A percentile compares a stretch with the other conserved stretches of the same genome.
Evolutionary conservation across 2,113 vertebrate genomes (phyloP).

Genomic region (Diadophis punctatus): DNA sequence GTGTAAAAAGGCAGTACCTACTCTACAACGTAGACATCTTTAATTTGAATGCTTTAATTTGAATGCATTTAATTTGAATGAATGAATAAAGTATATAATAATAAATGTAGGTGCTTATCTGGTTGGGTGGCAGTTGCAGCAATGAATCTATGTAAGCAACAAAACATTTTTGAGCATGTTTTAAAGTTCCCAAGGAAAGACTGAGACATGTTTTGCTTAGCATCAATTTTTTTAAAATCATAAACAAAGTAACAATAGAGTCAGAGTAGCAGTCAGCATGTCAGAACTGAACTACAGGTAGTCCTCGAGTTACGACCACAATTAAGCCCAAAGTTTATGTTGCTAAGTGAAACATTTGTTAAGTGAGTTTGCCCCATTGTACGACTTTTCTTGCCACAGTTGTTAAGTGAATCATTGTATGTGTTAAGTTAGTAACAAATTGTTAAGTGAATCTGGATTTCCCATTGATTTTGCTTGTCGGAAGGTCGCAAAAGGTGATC

Average conservation of each 20-base stretch:
- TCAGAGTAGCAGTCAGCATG: neutral
- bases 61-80: too few species aligned
- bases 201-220: neutral
- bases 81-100: too few species aligned
- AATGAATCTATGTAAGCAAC: neutral
- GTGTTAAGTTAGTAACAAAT: too few species aligned
- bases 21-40: neutral
- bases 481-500: too few species aligned
- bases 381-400: too few species aligned
- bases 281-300: neutral
- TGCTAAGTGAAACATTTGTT: too few species aligned
- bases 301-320: too few species aligned
- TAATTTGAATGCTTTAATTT: neutral
- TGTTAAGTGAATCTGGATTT: too few species aligned
- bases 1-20: neutral
- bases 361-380: too few species aligned
- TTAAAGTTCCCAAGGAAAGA: neutral
- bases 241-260: neutral
- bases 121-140: neutral
- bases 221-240: neutral
- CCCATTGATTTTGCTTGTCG: too few species aligned
- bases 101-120: neutral
- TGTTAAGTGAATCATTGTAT: too few species aligned
- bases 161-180: neutral
- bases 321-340: too few species aligned